Evolutionary conservation across 2,888 invertebrate species (phyloP), one percentile per base, ranked within the genome.

Genomic region (Nemapogon koenigi): DNA sequence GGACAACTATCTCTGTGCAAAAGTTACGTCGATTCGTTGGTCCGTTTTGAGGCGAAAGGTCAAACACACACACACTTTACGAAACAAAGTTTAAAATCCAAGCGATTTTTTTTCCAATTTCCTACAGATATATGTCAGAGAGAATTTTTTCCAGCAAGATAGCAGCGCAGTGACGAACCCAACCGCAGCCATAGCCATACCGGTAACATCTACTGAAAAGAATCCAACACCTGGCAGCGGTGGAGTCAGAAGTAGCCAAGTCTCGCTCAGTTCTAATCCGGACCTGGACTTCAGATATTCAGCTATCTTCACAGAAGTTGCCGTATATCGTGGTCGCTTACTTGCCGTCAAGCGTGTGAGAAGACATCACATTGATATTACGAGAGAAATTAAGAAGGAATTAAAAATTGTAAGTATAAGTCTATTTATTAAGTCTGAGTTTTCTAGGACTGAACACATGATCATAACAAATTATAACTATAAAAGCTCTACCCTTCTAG

Each of bases 281-380:
- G 94, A 94, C 61, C 85, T 91, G 3, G 95, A 95, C 68, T 91
- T 91, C 59, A 86, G 94, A 16, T 93, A 92, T 62, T 91, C 92
- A 0, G 91, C 91, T 48, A 90, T 94, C 51, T 95, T 91, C 66
- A 94, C 95, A 0, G 90, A 91, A 54, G 90, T 96, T 28, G 95
- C 94, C 6, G 83, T 93, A 44, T 96, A 94, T 69, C 89, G 90
- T 53, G 94, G 94, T 1, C 83, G 92, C 38, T 83, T 94, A 39
- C 89, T 94, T 42, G 91, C 96, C 6, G 86, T 96, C 37, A 94
- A 94, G 56, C 87, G 89, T 45, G 87, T 96, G 11, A 81, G 88
- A 45, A 89, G 93, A 58, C 91, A 90, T 57, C 88, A 89, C 39
- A 88, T 96, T 13, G 95, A 95, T 52, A 91, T 96, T 37, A 94